phyloP scores from a whole-genome alignment of 2,797 vertebrate species.

The Gephyroberyx darwinii region DNA sequence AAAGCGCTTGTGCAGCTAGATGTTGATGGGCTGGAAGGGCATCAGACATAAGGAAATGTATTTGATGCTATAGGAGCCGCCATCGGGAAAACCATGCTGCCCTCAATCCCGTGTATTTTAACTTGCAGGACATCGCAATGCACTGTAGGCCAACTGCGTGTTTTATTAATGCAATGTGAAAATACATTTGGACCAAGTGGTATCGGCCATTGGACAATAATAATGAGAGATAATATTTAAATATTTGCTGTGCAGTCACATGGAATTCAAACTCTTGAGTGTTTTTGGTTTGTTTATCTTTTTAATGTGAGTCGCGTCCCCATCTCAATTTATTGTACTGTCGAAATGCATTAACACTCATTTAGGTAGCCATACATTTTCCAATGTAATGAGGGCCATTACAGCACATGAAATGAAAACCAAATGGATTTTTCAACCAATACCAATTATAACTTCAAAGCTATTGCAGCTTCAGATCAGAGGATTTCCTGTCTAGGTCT shows the following conservation, averaged over 20 bases:
- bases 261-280: neutral
- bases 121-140: conserved; percentile 1
- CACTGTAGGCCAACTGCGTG: neutral
- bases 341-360: conserved; percentile 4
- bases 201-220: neutral
- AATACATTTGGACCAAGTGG: too few relatives aligned
- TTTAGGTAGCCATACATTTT: conserved; percentile 22
- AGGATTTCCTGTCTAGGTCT: conserved; percentile 11
- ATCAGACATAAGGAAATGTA: neutral
- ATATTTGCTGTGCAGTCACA: neutral
- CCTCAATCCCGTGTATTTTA: neutral
- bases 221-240: neutral
- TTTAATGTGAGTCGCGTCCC: conserved; percentile 7
- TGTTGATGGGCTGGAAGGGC: conserved; percentile 15
- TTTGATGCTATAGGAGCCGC: neutral
- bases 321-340: conserved; percentile 27
- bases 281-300: conserved; percentile 19
- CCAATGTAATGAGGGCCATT: conserved; percentile 24
- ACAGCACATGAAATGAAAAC: conserved; percentile 37
- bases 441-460: conserved; percentile 26
- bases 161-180: conserved; percentile 7
- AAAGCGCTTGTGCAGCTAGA: conserved; percentile 3
- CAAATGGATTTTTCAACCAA: conserved; percentile 44
- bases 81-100: conserved; percentile 2
- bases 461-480: conserved; percentile 5